Evolutionary conservation across 1,140 invertebrate genomes (phyloP).

Genomic region (Lordiphosa stackelbergi): DNA sequence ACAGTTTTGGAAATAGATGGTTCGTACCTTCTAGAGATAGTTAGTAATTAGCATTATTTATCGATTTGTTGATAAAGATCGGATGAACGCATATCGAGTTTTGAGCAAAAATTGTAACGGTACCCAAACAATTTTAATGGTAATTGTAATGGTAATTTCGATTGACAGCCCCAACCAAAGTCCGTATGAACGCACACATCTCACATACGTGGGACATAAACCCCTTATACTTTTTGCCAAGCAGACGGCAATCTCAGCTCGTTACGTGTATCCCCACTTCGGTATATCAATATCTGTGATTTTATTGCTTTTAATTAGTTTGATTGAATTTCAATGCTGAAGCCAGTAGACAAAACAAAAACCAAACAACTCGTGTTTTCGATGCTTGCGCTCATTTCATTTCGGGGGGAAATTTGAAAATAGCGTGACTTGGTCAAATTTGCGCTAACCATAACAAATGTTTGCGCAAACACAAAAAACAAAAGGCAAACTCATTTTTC

Average conservation of each 20-base stretch:
- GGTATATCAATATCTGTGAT: constrained; percentile 2
- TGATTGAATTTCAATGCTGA: constrained; percentile 61
- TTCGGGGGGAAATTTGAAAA: constrained; percentile 14
- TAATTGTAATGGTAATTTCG: too few relatives aligned
- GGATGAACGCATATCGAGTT: too few relatives aligned
- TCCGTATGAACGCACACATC: too few relatives aligned
- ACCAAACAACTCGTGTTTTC: constrained; percentile 20
- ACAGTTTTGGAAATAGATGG: too few relatives aligned
- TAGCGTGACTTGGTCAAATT: constrained; percentile 57
- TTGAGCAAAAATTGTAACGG: too few relatives aligned
- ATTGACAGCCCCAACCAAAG: too few relatives aligned
- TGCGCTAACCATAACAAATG: constrained; percentile 41
- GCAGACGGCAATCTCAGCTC: not conserved
- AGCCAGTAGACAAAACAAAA: constrained; percentile 13
- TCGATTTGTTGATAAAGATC: too few relatives aligned
- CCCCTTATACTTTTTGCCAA: too few relatives aligned
- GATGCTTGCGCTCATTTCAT: constrained; percentile 4
- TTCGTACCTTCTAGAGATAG: too few relatives aligned
- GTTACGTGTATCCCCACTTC: not conserved
- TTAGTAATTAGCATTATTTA: too few relatives aligned
- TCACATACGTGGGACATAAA: too few relatives aligned
- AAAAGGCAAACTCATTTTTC: constrained; percentile 38
- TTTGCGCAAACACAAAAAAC: constrained; percentile 53
- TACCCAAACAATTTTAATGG: too few relatives aligned
- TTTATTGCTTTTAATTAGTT: constrained; percentile 73